Percentiles rank a stretch among this genome's conserved stretches.
Conservation (phyloP, 2,888 invertebrate species). For the Machimus rusticus region DNA sequence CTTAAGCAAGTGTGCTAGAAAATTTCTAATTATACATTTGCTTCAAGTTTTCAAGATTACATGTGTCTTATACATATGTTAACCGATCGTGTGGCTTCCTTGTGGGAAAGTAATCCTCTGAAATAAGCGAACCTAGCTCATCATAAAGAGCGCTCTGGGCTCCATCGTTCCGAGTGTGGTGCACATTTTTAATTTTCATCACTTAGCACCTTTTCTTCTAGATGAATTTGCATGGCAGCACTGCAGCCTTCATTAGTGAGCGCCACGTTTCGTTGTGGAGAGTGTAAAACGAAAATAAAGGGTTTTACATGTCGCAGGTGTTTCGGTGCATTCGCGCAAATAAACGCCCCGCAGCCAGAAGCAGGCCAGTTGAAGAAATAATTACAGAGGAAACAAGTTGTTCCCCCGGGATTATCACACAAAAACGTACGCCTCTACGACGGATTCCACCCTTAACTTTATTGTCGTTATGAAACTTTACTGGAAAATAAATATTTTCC, state of each 20-base stretch:
- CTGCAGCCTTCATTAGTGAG: neutral
- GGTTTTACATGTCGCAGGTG: neutral
- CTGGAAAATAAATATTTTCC: neutral
- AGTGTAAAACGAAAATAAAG: neutral
- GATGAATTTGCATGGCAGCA: neutral
- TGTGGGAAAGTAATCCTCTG: neutral
- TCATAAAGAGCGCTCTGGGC: neutral
- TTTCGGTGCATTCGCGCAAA: neutral
- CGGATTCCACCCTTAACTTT: neutral
- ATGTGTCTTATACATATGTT: neutral
- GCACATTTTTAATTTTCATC: neutral
- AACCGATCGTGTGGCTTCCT: neutral
- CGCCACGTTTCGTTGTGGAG: neutral
- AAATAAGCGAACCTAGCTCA: neutral
- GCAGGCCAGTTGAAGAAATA: neutral
- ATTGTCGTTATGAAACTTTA: neutral
- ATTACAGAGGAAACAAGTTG: neutral
- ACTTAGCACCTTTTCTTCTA: neutral
- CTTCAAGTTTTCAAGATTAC: neutral
- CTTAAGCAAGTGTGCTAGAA: neutral
- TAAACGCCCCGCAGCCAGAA: neutral
- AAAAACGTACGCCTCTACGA: neutral
- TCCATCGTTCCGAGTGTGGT: neutral
- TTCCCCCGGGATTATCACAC: neutral
- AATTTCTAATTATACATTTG: neutral